Base-by-base conservation (phyloP, 2,113 vertebrate genomes). In the Pterocles orientalis region DNA sequence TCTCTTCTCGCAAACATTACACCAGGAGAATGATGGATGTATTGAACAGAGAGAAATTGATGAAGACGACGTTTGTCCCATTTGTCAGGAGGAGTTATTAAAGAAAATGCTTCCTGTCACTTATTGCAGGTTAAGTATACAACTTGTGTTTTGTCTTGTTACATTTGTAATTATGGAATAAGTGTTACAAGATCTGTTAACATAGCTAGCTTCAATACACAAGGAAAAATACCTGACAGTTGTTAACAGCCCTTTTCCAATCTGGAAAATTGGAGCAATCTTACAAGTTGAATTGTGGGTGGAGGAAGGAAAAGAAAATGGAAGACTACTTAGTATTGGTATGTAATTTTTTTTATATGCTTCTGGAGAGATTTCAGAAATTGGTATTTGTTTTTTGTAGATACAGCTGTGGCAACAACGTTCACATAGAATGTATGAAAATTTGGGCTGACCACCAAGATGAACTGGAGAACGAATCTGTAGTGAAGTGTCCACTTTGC, bases 401-500 rank as follows among this genome's bases (percentile, higher is more conserved):
- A 88, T 98, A 98, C 47, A 95, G 98, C 45, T 98, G 97, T 87
- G 98, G 97, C 72, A 99, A 98, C 83, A 98, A 91, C 4, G 14
- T 98, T 70, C 98, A 98, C 87, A 97, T 98, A 86, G 97, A 96
- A 69, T 98, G 98, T 82, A 97, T 98, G 98, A 98, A 98, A 81
- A 95, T 98, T 53, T 98, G 98, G 97, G 96, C 82, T 3, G 95
- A 97, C 41, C 93, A 98, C 84, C 97, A 98, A 90, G 70, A 64
- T 26, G 78, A 78, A 9, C 54, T 41, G 5, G 92, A 96, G 15
- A 65, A 56, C 21, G 69, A 82, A 10, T 90, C 88, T 53, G 93
- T 88, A 84, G 91, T 98, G 54, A 98, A 97, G 75, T 98, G 98
- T 48, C 98, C 98, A 31, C 96, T 98, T 41, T 97, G 98, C 82